A percentile compares a stretch with the other conserved stretches of the same genome.
phyloP scores from a whole-genome alignment of 2,113 vertebrate species.

The Lophotis ruficrista region DNA sequence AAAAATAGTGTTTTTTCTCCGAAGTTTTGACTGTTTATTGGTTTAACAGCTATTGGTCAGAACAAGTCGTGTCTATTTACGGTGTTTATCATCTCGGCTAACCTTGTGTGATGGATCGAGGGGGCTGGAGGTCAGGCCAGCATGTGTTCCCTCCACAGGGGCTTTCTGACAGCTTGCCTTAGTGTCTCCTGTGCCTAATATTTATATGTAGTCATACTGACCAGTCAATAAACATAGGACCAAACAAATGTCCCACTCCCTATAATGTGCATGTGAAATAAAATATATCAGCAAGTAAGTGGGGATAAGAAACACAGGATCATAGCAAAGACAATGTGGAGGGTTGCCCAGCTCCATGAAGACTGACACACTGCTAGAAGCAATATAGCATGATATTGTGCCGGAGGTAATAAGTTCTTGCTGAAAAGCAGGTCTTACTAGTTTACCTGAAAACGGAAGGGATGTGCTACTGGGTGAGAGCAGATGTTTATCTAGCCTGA shows the following conservation, averaged over 20 bases:
- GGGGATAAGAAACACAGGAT: neutral
- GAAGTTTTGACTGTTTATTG: slow-evolving; percentile 57
- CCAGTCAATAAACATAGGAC: neutral
- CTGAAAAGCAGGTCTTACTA: neutral
- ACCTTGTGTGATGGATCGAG: neutral
- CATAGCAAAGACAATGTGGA: accelerated
- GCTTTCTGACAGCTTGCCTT: neutral
- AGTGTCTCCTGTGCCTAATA: neutral
- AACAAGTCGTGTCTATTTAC: slow-evolving; percentile 59
- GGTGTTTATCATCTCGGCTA: slow-evolving; percentile 59
- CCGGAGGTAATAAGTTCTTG: neutral
- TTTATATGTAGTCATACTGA: neutral
- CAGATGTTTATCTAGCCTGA: neutral
- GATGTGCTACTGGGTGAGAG: neutral
- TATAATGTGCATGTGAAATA: neutral
- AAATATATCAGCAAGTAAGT: neutral
- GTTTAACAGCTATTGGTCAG: slow-evolving; percentile 53
- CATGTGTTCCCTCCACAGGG: neutral
- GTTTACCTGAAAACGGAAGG: neutral
- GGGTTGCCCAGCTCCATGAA: neutral
- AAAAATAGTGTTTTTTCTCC: slow-evolving; percentile 19
- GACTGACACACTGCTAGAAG: neutral
- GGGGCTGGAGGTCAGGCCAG: neutral
- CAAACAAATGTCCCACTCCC: neutral
- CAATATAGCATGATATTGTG: neutral